Conservation (phyloP, 2,797 vertebrate genomes). For the Nannoperca obscura region DNA sequence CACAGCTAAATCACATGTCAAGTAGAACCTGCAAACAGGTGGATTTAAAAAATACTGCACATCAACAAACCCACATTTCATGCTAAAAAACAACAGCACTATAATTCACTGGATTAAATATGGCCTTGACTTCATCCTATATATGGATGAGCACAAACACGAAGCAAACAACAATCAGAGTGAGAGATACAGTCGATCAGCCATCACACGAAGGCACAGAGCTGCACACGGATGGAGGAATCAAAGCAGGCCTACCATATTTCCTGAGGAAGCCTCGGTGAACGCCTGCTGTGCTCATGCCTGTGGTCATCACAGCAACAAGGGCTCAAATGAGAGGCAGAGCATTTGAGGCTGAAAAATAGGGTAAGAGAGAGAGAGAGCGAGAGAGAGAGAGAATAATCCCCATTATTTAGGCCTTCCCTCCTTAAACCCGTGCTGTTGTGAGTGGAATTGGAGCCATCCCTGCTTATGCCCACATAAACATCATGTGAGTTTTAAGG, state of each 20-base stretch:
- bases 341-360: slow-evolving; percentile 60
- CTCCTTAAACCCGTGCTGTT: slow-evolving; percentile 58
- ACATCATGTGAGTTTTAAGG: slow-evolving; percentile 59
- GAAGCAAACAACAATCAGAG: background rate
- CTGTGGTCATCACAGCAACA: slow-evolving; percentile 64
- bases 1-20: background rate
- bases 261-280: slow-evolving; percentile 88
- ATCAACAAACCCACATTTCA: background rate
- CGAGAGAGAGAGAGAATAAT: slow-evolving; percentile 68
- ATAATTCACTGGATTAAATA: background rate
- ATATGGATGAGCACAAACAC: background rate
- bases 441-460: slow-evolving; percentile 57
- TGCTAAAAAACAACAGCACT: too few relatives aligned
- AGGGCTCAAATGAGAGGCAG: slow-evolving; percentile 55
- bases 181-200: background rate
- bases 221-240: background rate
- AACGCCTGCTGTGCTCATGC: slow-evolving; percentile 83
- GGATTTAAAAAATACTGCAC: background rate
- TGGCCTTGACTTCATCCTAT: background rate
- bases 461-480: slow-evolving; percentile 47
- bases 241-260: slow-evolving; percentile 81
- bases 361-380: slow-evolving; percentile 57
- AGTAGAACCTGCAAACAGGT: background rate
- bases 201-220: background rate
- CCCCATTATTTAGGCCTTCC: slow-evolving; percentile 76